Evolutionary conservation across 2,888 invertebrate genomes (phyloP).

Genomic region (Phortica okadai): DNA sequence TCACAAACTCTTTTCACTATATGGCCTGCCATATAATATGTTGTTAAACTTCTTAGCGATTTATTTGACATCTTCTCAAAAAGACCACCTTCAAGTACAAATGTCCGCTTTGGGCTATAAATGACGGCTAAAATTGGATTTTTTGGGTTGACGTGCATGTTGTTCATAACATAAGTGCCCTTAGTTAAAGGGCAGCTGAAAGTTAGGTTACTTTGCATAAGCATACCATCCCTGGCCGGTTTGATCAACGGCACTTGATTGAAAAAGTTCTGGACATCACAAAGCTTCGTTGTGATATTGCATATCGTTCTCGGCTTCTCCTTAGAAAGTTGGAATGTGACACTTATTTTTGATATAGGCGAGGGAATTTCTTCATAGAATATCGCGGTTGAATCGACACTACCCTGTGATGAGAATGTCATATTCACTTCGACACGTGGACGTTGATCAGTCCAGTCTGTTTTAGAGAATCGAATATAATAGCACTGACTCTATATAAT

Average conservation of each 20-base stretch:
- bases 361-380: constrained; percentile 52
- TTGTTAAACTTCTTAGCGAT: constrained; percentile 45
- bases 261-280: constrained; percentile 42
- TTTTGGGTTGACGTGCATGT: constrained; percentile 26
- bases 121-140: constrained; percentile 54
- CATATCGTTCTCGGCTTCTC: constrained; percentile 52
- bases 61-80: constrained; percentile 50
- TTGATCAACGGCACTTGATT: constrained; percentile 3
- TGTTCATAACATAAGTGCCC: constrained; percentile 53
- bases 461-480: constrained; percentile 44
- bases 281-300: constrained; percentile 59
- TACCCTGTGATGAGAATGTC: constrained; percentile 57
- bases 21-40: constrained; percentile 53
- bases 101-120: constrained; percentile 51
- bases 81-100: constrained; percentile 53
- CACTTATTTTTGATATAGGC: constrained; percentile 50
- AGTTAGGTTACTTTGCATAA: constrained; percentile 60
- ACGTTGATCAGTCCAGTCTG: constrained; percentile 61
- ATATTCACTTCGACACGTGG: constrained; percentile 60
- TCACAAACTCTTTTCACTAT: constrained; percentile 44
- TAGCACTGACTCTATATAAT: constrained; percentile 54
- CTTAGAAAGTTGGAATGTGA: constrained; percentile 47
- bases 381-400: constrained; percentile 57
- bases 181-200: constrained; percentile 58
- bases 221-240: constrained; percentile 15